A percentile compares a stretch with the other conserved stretches of the same genome.
phyloP scores from a whole-genome alignment of 2,797 vertebrate species.

The Aphelocoma californica region DNA sequence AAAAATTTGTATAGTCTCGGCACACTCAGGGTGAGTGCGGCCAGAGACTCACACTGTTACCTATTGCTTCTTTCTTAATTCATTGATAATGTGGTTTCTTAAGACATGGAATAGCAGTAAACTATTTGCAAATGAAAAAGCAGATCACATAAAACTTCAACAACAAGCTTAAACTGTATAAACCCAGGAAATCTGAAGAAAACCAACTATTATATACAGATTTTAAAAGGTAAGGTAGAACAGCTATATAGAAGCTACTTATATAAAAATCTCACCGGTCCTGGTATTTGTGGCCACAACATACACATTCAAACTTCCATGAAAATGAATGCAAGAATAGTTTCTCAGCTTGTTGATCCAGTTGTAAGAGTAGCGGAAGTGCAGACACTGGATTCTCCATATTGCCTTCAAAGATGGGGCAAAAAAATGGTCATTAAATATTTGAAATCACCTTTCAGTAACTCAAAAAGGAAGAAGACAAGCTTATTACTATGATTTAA shows the following conservation, averaged over 20 bases:
- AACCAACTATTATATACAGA: neutral
- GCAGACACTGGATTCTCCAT: conserved; percentile 89
- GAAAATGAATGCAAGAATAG: conserved; percentile 82
- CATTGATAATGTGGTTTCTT: neutral
- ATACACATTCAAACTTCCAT: conserved; percentile 85
- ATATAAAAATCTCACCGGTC: conserved; percentile 75
- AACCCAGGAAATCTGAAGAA: neutral
- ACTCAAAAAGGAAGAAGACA: neutral
- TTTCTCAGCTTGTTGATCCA: conserved; percentile 77
- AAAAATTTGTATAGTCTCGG: too few relatives aligned
- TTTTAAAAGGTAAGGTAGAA: neutral
- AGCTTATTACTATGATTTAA: neutral
- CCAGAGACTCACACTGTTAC: neutral
- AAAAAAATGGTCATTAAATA: neutral
- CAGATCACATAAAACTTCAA: neutral
- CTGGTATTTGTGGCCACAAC: conserved; percentile 79
- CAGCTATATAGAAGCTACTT: neutral
- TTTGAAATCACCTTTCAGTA: neutral
- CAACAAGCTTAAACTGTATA: neutral
- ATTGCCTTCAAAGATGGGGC: conserved; percentile 75
- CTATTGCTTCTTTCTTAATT: neutral
- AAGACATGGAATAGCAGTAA: neutral
- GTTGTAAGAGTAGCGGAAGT: conserved; percentile 81
- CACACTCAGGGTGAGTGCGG: neutral
- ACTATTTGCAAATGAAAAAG: neutral